phyloP scores from a whole-genome alignment of 2,797 vertebrate species.

The Clarias fuscus region DNA sequence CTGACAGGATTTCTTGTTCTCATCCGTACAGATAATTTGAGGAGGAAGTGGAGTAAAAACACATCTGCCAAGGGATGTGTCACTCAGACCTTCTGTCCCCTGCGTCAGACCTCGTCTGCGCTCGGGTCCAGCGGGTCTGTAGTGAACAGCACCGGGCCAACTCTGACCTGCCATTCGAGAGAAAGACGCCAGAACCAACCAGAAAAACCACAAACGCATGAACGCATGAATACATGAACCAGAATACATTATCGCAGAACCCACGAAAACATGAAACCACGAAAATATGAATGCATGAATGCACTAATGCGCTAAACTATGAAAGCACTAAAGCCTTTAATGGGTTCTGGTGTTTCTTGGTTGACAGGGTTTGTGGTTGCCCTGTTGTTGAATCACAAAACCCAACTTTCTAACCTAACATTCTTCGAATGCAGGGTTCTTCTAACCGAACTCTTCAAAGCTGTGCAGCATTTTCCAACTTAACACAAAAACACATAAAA shows the following conservation, averaged over 20 bases:
- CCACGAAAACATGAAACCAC: too few relatives aligned
- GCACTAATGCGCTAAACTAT: too few relatives aligned
- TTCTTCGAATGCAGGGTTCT: neutral
- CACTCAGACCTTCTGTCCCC: conserved; percentile 28
- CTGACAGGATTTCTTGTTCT: neutral
- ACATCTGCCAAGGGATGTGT: conserved; percentile 40
- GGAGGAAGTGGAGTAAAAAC: conserved; percentile 38
- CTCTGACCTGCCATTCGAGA: conserved; percentile 22
- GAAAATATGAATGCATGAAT: too few relatives aligned
- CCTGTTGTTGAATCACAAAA: conserved; percentile 19
- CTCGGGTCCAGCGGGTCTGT: conserved; percentile 40
- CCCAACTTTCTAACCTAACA: too few relatives aligned
- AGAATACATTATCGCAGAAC: too few relatives aligned
- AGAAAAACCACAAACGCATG: neutral
- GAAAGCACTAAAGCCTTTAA: neutral
- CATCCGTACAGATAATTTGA: conserved; percentile 24
- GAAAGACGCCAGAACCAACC: conserved; percentile 40
- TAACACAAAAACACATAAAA: neutral
- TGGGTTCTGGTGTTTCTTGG: conserved; percentile 53
- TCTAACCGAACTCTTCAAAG: neutral
- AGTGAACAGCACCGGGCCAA: conserved; percentile 47
- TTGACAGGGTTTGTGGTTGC: conserved; percentile 33
- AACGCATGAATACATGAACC: too few relatives aligned
- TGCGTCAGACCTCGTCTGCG: neutral
- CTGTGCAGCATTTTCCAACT: neutral